Conservation (phyloP, 2,888 invertebrate species). For the Drosophila pseudotalamancana region DNA sequence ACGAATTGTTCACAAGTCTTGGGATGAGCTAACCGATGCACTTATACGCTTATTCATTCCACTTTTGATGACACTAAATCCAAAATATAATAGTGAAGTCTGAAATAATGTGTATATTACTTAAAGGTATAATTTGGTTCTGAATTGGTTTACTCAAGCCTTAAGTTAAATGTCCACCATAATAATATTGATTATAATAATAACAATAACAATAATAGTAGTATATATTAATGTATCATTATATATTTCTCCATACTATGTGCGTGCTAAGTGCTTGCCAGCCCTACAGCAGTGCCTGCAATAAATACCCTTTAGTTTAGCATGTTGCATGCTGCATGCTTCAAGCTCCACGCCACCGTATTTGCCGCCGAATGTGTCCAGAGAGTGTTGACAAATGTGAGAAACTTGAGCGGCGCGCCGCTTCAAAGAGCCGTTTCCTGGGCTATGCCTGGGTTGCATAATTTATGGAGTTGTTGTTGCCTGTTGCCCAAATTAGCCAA, state of each 20-base stretch:
- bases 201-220: neutral
- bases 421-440: conserved; percentile 56
- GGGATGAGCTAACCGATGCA: neutral
- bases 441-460: conserved; percentile 58
- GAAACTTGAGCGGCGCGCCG: conserved; percentile 69
- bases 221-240: neutral
- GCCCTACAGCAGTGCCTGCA: conserved; percentile 19
- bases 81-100: no score
- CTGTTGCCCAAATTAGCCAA: conserved; percentile 68
- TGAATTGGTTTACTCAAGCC: no score
- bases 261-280: neutral
- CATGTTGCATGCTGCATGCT: conserved; percentile 23
- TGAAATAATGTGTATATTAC: no score
- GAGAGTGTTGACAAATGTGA: conserved; percentile 68
- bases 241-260: neutral
- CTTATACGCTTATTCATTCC: conserved; percentile 18
- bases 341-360: no score
- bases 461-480: conserved; percentile 52
- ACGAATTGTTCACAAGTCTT: conserved; percentile 24
- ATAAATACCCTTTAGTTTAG: neutral
- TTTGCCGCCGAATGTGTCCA: conserved; percentile 4
- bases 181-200: neutral
- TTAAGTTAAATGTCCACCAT: no score
- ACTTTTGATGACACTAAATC: neutral
- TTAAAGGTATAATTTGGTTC: no score